Percentiles rank a stretch among this genome's conserved stretches.
Evolutionary conservation across 2,113 vertebrate species (phyloP).

Genomic region (Monopterus albus): DNA sequence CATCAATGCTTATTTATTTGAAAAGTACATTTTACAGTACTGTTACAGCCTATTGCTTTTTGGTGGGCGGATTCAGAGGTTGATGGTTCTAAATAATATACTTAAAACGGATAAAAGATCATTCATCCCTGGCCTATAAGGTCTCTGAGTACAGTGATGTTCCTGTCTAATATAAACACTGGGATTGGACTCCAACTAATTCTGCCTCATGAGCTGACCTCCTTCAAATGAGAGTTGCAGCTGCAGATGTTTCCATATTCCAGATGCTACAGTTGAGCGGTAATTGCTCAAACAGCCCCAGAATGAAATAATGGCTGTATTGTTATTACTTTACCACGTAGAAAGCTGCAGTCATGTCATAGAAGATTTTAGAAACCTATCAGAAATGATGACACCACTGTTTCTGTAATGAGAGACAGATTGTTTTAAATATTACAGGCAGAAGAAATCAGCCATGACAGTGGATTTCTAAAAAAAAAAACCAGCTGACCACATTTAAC

Average conservation of each 20-base stretch:
- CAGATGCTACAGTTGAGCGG: constrained; percentile 55
- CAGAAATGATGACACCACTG: constrained; percentile 8
- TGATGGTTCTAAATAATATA: constrained; percentile 26
- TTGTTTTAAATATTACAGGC: not conserved
- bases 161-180: constrained; percentile 61
- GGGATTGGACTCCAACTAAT: constrained; percentile 48
- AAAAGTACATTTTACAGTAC: not conserved
- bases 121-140: constrained; percentile 54
- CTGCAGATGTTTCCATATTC: constrained; percentile 63
- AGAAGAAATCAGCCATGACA: not conserved
- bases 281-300: constrained; percentile 59
- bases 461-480: not conserved
- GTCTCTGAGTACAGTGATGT: constrained; percentile 52
- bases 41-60: not conserved
- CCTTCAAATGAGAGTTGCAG: constrained; percentile 62
- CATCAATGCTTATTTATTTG: not conserved
- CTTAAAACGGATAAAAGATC: constrained; percentile 24
- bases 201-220: constrained; percentile 50
- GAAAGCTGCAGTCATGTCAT: constrained; percentile 8
- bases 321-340: constrained; percentile 51
- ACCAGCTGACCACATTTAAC: not conserved
- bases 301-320: constrained; percentile 46
- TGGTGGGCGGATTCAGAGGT: not conserved
- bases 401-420: not conserved
- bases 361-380: constrained; percentile 5